A percentile compares a stretch with the other conserved stretches of the same genome.
These are phyloP conservation scores for Spialia ferax DNA, from an alignment of 2,888 invertebrate species.

Conservation along the genomic window DNA sequence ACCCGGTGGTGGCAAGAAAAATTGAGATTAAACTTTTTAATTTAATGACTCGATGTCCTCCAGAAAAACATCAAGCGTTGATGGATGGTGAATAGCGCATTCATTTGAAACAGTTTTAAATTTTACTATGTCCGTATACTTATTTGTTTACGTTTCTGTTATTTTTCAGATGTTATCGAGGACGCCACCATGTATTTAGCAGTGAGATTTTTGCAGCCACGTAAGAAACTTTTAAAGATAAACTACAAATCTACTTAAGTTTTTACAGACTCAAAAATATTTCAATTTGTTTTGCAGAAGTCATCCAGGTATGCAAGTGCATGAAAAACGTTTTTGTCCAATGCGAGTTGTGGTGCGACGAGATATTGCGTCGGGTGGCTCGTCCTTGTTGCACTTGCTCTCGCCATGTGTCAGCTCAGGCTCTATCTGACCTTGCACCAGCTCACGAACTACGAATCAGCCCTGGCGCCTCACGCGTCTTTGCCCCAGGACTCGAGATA, in stretches of 20 bases:
- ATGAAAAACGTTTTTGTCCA: constrained; percentile 78
- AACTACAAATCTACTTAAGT: not conserved
- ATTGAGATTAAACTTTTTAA: constrained; percentile 70
- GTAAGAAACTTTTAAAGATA: constrained; percentile 56
- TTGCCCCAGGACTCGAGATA: constrained; percentile 61
- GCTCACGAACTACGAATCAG: constrained; percentile 48
- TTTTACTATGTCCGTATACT: not conserved
- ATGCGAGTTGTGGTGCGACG: constrained; percentile 78
- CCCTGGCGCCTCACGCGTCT: constrained; percentile 52
- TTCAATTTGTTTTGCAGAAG: constrained; percentile 53
- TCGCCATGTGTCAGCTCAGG: constrained; percentile 64
- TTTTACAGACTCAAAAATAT: not conserved
- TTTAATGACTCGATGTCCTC: constrained; percentile 58
- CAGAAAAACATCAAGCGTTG: constrained; percentile 54
- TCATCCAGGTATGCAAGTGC: constrained; percentile 75
- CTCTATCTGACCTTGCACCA: constrained; percentile 59
- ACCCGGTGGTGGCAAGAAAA: constrained; percentile 73
- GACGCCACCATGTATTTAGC: constrained; percentile 71
- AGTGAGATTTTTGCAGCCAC: constrained; percentile 66
- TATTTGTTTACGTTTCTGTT: not conserved
- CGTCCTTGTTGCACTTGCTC: constrained; percentile 73
- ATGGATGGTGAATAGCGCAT: constrained; percentile 61
- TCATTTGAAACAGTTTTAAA: not conserved
- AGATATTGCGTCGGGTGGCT: constrained; percentile 67
- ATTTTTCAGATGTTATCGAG: constrained; percentile 69